phyloP scores from a whole-genome alignment of 1,140 invertebrate species.

The Psilanteris sp. region DNA sequence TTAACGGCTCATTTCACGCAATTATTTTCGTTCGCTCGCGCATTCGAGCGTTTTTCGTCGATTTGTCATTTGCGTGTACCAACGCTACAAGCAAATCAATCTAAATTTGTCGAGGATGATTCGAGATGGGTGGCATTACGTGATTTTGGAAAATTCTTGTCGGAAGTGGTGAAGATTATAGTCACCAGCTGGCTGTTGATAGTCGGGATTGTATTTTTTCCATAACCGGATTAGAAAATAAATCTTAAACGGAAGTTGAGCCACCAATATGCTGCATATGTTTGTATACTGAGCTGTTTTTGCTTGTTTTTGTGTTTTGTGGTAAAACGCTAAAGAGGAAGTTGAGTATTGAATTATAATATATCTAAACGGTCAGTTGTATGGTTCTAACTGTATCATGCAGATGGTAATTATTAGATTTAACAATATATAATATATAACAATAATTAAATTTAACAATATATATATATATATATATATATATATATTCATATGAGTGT shows the following conservation, averaged over 20 bases:
- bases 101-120: conserved; percentile 39
- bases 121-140: conserved; percentile 11
- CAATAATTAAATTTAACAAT: no score
- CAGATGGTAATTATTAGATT: no score
- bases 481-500: no score
- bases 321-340: no score
- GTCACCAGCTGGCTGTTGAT: conserved; percentile 7
- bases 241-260: background rate
- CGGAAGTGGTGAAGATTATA: conserved; percentile 8
- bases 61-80: conserved; percentile 29
- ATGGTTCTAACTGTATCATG: no score
- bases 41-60: conserved; percentile 22
- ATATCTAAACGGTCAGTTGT: no score
- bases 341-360: no score
- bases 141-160: conserved; percentile 6
- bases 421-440: no score
- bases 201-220: background rate
- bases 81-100: conserved; percentile 28
- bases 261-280: no score
- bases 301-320: no score
- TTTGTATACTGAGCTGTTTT: no score
- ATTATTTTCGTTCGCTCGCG: conserved; percentile 53
- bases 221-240: conserved; percentile 14
- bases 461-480: no score
- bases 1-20: conserved; percentile 63